Percentiles rank a stretch among this genome's conserved stretches.
Conservation (phyloP, 2,888 invertebrate species). For the Beris chalybata region DNA sequence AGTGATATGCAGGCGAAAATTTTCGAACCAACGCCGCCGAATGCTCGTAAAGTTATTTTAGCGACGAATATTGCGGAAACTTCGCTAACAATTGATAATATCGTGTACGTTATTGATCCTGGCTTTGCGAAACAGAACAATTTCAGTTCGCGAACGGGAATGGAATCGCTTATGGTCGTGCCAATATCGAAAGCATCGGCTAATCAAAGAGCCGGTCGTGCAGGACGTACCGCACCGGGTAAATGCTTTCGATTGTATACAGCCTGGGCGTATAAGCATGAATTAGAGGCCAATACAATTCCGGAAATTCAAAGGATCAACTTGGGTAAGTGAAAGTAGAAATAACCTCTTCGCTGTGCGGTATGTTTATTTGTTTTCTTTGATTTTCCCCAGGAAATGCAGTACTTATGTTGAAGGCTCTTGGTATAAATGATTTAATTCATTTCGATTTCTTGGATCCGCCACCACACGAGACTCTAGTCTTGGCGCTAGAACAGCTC, state of each 20-base stretch:
- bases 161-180: slow-evolving; percentile 98
- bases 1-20: slow-evolving; percentile 99
- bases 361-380: too few relatives aligned
- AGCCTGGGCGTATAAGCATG: slow-evolving; percentile 97
- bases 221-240: slow-evolving; percentile 94
- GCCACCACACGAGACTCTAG: slow-evolving; percentile 91
- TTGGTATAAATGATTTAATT: slow-evolving; percentile 96
- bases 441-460: slow-evolving; percentile 99
- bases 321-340: slow-evolving; percentile 59
- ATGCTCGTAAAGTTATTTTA: slow-evolving; percentile 93
- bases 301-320: slow-evolving; percentile 99
- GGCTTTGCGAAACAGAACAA: slow-evolving; percentile 99
- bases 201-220: slow-evolving; percentile 94
- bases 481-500: slow-evolving; percentile 92
- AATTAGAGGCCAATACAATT: slow-evolving; percentile 95
- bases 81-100: slow-evolving; percentile 97
- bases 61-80: slow-evolving; percentile 99
- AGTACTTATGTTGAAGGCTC: slow-evolving; percentile 91
- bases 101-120: slow-evolving; percentile 98
- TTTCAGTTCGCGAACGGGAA: slow-evolving; percentile 95
- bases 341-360: not conserved
- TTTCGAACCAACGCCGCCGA: slow-evolving; percentile 95
- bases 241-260: slow-evolving; percentile 98
- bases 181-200: slow-evolving; percentile 98
- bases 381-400: slow-evolving; percentile 66